Percentiles rank a stretch among this genome's conserved stretches.
Evolutionary conservation across 1,140 invertebrate genomes (phyloP).

Genomic region (Aphaenogaster ashmeadi): DNA sequence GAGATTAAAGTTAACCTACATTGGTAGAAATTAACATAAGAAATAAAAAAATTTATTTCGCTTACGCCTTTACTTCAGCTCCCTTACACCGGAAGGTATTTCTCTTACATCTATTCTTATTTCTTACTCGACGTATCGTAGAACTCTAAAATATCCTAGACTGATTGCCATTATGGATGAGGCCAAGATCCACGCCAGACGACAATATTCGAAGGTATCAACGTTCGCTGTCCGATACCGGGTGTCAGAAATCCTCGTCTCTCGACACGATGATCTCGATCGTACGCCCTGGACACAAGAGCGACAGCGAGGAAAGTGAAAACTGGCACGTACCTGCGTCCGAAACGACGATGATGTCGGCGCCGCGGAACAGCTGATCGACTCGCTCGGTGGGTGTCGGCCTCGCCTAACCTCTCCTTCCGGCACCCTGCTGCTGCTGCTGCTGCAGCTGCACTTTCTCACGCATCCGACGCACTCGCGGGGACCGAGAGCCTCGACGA

Average conservation of each 20-base stretch:
- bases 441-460: conserved; percentile 51
- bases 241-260: not conserved
- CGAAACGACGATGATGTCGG: conserved; percentile 66
- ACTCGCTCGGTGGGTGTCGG: conserved; percentile 71
- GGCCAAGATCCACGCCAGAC: not conserved
- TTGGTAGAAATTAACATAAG: too few relatives aligned
- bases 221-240: not conserved
- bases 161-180: not conserved
- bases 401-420: conserved; percentile 65
- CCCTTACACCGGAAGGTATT: too few relatives aligned
- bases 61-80: too few relatives aligned
- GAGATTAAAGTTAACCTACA: too few relatives aligned
- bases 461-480: conserved; percentile 44
- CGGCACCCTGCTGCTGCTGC: not conserved
- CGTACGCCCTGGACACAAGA: not conserved
- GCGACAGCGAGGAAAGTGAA: conserved; percentile 49
- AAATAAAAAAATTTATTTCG: too few relatives aligned
- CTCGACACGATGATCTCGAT: not conserved
- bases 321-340: conserved; percentile 52
- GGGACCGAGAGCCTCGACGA: not conserved
- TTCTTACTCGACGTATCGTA: too few relatives aligned
- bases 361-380: conserved; percentile 74
- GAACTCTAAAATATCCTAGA: not conserved
- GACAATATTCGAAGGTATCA: not conserved
- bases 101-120: too few relatives aligned